A percentile compares a stretch with the other conserved stretches of the same genome.
phyloP scores from a whole-genome alignment of 2,113 vertebrate species.

The Platanista minor region DNA sequence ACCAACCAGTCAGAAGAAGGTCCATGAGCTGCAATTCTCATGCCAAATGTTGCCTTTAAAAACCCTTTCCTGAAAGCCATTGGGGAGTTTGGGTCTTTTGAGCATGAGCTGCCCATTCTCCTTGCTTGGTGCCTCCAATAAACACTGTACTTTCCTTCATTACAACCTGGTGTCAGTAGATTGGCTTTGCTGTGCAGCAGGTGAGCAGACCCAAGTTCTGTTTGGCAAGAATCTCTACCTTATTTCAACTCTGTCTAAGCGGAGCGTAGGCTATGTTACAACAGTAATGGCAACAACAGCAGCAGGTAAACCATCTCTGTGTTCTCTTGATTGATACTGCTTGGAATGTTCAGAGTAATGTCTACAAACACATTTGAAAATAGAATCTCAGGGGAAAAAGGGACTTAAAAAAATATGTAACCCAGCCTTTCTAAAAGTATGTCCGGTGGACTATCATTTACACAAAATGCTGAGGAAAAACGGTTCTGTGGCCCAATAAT shows the following conservation, averaged over 20 bases:
- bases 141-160: neutral
- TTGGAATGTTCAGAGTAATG: neutral
- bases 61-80: neutral
- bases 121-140: neutral
- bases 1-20: neutral
- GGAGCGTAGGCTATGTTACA: neutral
- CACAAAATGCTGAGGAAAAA: neutral
- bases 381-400: neutral
- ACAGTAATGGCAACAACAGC: neutral
- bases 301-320: neutral
- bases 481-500: neutral
- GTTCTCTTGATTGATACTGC: neutral
- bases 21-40: neutral
- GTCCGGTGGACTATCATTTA: neutral
- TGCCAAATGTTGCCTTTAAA: neutral
- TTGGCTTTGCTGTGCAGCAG: neutral
- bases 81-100: neutral
- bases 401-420: neutral
- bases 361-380: neutral
- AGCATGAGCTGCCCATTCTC: neutral
- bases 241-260: neutral
- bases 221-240: neutral
- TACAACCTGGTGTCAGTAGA: neutral
- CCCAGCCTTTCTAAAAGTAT: neutral
- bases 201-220: neutral